Evolutionary conservation across 2,888 invertebrate genomes (phyloP).

Genomic region (Cactoblastis cactorum): DNA sequence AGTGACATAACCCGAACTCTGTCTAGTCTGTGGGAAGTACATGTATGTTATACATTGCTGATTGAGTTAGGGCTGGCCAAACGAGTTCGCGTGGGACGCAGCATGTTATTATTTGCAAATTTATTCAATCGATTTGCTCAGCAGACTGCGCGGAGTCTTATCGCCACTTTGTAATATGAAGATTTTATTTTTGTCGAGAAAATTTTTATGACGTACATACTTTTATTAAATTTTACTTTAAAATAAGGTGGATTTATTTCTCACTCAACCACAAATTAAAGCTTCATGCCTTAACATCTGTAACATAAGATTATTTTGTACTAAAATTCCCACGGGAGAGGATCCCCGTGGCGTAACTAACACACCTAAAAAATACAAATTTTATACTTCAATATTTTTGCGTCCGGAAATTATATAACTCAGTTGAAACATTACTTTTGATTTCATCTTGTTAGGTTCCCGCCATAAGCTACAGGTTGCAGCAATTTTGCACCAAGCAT

Average conservation of each 20-base stretch:
- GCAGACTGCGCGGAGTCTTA: constrained; percentile 1
- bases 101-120: constrained; percentile 7
- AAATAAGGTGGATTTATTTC: too few species aligned
- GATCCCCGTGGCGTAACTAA: too few species aligned
- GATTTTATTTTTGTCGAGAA: too few species aligned
- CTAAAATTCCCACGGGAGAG: too few species aligned
- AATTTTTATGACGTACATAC: too few species aligned
- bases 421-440: constrained; percentile 17
- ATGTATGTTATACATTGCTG: constrained; percentile 5
- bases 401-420: neutral
- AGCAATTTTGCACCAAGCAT: constrained; percentile 13
- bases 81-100: neutral
- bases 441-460: constrained; percentile 15
- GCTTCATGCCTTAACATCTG: too few species aligned
- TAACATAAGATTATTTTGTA: too few species aligned
- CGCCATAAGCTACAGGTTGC: too few species aligned
- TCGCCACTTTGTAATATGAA: neutral
- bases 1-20: neutral
- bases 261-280: too few species aligned
- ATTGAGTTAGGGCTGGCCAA: constrained; percentile 2
- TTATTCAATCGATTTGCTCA: neutral
- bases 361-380: too few species aligned
- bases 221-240: too few species aligned
- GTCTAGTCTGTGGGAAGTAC: neutral
- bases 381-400: too few species aligned